These are phyloP conservation scores for Lampropteryx suffumata DNA, from an alignment of 2,888 invertebrate species.

Conservation along the genomic window DNA sequence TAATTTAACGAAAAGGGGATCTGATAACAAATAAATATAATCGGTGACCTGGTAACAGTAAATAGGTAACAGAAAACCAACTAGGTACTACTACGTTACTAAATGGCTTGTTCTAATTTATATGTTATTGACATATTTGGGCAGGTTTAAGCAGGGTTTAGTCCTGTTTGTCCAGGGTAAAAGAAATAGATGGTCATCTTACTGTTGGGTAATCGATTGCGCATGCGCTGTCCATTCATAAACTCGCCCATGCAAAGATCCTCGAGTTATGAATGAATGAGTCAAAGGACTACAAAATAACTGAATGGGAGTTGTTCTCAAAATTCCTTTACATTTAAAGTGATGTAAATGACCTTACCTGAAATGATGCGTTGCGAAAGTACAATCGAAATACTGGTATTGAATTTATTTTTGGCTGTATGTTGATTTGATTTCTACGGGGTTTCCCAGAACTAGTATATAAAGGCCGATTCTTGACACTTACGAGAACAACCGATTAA, in stretches of 20 bases:
- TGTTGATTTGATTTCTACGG: background rate
- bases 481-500: too few relatives aligned
- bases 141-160: background rate
- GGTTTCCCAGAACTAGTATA: too few relatives aligned
- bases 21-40: too few relatives aligned
- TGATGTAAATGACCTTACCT: slow-evolving; percentile 6
- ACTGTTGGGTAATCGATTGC: slow-evolving; percentile 53
- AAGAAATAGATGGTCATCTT: background rate
- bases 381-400: background rate
- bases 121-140: too few relatives aligned
- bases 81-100: too few relatives aligned
- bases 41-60: too few relatives aligned
- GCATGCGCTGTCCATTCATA: slow-evolving; percentile 54
- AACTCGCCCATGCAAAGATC: slow-evolving; percentile 49
- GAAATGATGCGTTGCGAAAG: slow-evolving; percentile 4
- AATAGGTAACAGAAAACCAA: too few relatives aligned
- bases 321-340: slow-evolving; percentile 14
- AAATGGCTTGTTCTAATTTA: too few relatives aligned
- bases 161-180: background rate
- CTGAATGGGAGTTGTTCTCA: slow-evolving; percentile 16
- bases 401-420: background rate
- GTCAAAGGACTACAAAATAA: slow-evolving; percentile 16
- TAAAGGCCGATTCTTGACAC: too few relatives aligned
- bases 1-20: too few relatives aligned
- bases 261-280: slow-evolving; percentile 34